These are phyloP conservation scores for Thripadectes ignobilis DNA, from an alignment of 2,797 vertebrate species.

Conservation along the genomic window DNA sequence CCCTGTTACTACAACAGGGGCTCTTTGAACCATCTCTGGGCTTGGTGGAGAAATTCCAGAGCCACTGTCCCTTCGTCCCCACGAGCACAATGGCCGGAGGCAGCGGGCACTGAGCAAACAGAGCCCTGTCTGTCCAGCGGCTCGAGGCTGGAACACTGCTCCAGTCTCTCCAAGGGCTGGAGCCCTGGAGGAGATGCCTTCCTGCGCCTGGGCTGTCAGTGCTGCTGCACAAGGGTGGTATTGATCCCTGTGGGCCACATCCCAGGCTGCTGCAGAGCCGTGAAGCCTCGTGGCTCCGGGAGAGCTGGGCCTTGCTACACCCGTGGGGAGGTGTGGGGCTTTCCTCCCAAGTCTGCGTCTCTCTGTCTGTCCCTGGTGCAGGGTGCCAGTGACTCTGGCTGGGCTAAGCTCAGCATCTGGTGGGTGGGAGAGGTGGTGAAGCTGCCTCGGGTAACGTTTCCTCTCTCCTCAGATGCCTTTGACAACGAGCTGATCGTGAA, in stretches of 20 bases:
- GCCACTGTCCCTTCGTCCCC: not conserved
- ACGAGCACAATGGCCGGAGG: not conserved
- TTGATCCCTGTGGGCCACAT: slow-evolving; percentile 12
- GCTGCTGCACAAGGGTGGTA: not conserved
- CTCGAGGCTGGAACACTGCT: not conserved
- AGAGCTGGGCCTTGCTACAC: not conserved
- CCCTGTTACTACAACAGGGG: not conserved
- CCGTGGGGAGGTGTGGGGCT: not conserved
- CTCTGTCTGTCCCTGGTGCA: rapidly evolving
- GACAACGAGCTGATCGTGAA: slow-evolving; percentile 94
- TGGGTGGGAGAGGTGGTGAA: not conserved
- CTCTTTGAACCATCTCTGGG: not conserved
- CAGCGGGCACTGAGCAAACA: not conserved
- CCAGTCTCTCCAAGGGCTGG: not conserved
- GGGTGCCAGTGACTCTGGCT: not conserved
- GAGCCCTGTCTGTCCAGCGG: slow-evolving; percentile 25
- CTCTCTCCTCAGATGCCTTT: slow-evolving; percentile 89
- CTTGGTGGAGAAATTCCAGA: slow-evolving; percentile 21
- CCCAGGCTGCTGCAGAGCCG: not conserved
- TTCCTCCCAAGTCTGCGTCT: not conserved
- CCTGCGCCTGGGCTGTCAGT: not conserved
- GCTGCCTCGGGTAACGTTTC: not conserved
- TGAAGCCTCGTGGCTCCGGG: not conserved
- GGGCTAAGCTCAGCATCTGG: not conserved
- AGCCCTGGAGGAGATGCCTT: not conserved